Conservation (phyloP, 2,888 invertebrate species). For the Archips xylosteana region DNA sequence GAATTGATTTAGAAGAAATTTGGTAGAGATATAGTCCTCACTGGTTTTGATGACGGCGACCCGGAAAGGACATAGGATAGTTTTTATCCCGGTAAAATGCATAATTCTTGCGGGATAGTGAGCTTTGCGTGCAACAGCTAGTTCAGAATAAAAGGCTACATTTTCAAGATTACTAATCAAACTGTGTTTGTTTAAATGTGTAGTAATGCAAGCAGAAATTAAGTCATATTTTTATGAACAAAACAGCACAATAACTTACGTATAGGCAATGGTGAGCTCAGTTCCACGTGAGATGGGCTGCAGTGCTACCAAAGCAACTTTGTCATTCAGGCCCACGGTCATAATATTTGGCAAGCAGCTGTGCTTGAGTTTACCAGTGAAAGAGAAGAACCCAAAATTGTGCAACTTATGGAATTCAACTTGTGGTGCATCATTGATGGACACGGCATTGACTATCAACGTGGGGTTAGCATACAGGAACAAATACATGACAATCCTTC, state of each 20-base stretch:
- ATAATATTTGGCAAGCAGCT: constrained; percentile 51
- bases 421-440: not conserved
- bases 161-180: too few relatives aligned
- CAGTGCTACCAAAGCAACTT: constrained; percentile 49
- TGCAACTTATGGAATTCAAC: constrained; percentile 14
- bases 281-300: constrained; percentile 49
- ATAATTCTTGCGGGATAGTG: too few relatives aligned
- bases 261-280: constrained; percentile 49
- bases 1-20: too few relatives aligned
- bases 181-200: too few relatives aligned
- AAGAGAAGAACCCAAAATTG: constrained; percentile 49
- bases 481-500: constrained; percentile 48
- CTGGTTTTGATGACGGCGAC: too few relatives aligned
- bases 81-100: too few relatives aligned
- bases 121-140: too few relatives aligned
- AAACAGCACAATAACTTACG: constrained; percentile 47
- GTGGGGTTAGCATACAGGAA: constrained; percentile 37
- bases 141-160: too few relatives aligned
- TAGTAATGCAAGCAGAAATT: too few relatives aligned
- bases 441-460: constrained; percentile 24
- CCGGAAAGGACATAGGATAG: too few relatives aligned
- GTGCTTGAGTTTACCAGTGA: constrained; percentile 51
- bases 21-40: too few relatives aligned
- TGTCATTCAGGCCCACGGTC: constrained; percentile 46
- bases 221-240: not conserved